Base-by-base conservation (phyloP, 2,888 invertebrate genomes). In the Hemistola chrysoprasaria region DNA sequence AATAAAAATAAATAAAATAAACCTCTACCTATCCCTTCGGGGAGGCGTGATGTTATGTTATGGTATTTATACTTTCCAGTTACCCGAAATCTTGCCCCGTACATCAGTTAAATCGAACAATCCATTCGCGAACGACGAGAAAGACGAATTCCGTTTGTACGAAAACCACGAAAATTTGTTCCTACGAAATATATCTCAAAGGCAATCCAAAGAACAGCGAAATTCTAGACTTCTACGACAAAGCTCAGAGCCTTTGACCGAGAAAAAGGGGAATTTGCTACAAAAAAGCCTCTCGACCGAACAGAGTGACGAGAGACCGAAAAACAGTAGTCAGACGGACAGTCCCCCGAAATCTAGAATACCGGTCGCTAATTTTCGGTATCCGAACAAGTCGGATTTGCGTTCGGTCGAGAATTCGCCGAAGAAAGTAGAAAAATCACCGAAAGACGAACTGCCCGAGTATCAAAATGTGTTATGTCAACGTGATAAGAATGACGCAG, bases 111-210 rank as follows among this genome's bases (percentile, higher is more conserved):
- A 76, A 27, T 57, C 67, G 1, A 82, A 70, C 7, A 90, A 81
- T 49, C 89, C 84, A 0, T 90, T 83, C 62, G 56, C 74, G 0
- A 56, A 61, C 11, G 75, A 72, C 42, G 72, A 80, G 6, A 66
- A 71, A 21, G 64, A 73, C 37, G 79, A 86, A 11, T 62, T 71
- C 2, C 70, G 82, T 0, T 60, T 87, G 0, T 87, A 87, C 64
- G 85, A 87, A 48, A 82, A 89, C 63, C 81, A 86, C 68, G 83
- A 86, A 34, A 85, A 90, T 41, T 52, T 79, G 0, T 88, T 78
- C 68, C 74, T 80, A 3, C 72, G 78, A 30, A 90, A 77, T 53
- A 78, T 83, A 0, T 89, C 87, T 0, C 88, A 66, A 3, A 61
- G 86, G 0, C 86, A 88, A 8, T 80, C 83, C 0, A 85, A 83